Evolutionary conservation across 1,140 invertebrate genomes (phyloP).

Genomic region (Cydia strobilella): DNA sequence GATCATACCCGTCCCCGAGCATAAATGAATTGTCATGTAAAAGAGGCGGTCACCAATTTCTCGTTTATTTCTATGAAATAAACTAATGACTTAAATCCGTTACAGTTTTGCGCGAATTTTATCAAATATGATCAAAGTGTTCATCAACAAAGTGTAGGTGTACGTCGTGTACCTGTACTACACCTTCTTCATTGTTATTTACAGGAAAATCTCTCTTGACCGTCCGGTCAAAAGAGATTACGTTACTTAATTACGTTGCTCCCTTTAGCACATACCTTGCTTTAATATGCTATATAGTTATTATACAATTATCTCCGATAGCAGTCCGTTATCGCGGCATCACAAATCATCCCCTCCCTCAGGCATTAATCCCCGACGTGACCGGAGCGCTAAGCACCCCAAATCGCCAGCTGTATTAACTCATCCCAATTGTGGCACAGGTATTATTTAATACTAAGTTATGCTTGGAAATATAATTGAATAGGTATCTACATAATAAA

Average conservation of each 20-base stretch:
- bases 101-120: not conserved
- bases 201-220: not conserved
- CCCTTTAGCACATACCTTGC: slow-evolving; percentile 12
- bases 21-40: too few relatives aligned
- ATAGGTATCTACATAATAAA: not conserved
- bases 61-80: too few relatives aligned
- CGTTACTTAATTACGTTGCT: not conserved
- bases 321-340: slow-evolving; percentile 14
- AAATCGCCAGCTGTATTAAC: slow-evolving; percentile 25
- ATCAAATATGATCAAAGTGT: too few relatives aligned
- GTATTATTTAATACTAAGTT: slow-evolving; percentile 12
- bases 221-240: too few relatives aligned
- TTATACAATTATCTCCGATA: slow-evolving; percentile 22
- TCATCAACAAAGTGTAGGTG: too few relatives aligned
- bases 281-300: not conserved
- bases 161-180: too few relatives aligned
- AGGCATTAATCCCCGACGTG: slow-evolving; percentile 27
- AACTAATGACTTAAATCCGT: too few relatives aligned
- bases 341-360: slow-evolving; percentile 28
- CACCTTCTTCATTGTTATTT: not conserved
- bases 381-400: slow-evolving; percentile 15
- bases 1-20: too few relatives aligned
- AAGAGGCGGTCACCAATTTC: too few relatives aligned
- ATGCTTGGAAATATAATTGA: not conserved
- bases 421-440: slow-evolving; percentile 25